Base-by-base conservation (phyloP, 2,113 vertebrate genomes). In the Protobothrops flavoviridis region DNA sequence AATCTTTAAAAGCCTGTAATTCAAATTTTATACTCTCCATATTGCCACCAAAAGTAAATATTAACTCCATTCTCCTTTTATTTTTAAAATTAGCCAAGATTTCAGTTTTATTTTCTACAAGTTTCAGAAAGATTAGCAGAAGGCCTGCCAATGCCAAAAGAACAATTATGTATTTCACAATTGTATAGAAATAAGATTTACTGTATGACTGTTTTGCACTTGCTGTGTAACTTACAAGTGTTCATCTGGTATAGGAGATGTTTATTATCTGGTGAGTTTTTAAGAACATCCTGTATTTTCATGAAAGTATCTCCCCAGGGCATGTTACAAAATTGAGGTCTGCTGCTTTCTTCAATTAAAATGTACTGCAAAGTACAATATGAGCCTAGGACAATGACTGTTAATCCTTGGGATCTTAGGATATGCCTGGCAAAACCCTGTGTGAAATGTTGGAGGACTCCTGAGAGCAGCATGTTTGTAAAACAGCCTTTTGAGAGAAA, bases 151-250 rank as follows among this genome's bases (percentile, higher is more conserved):
- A 97, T 96, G 96, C 96, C 97, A 96, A 97, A 97, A 97, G 97
- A 94, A 94, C 96, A 96, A 97, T 97, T 95, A 93, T 97, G 96
- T 96, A 95, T 96, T 98, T 98, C 97, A 96, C 96, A 95, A 94
- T 97, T 98, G 96, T 98, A 97, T 96, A 97, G 97, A 98, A 98
- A 86, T 91, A 64, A 64, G 59, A 64, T 64, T 64, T 64, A 64
- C 26, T 64, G 59, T 64, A 29, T 64, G 59, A 64, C 24, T 64
- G 59, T 29, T 59, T 59, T 59, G 57, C 57, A 59, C 57, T 59
- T 59, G 57, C 57, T 59, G 57, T 59, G 55, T 23, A 24, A 59
- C 23, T 20, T 59, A 59, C 57, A 9, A 59, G 7, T 59, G 23
- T 59, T 64, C 10, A 64, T 56, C 55, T 56, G 55, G 55, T 13